Evolutionary conservation across 2,888 invertebrate genomes (phyloP), one percentile per base, ranked within the genome.

Genomic region (Listrodromus nycthemerus): DNA sequence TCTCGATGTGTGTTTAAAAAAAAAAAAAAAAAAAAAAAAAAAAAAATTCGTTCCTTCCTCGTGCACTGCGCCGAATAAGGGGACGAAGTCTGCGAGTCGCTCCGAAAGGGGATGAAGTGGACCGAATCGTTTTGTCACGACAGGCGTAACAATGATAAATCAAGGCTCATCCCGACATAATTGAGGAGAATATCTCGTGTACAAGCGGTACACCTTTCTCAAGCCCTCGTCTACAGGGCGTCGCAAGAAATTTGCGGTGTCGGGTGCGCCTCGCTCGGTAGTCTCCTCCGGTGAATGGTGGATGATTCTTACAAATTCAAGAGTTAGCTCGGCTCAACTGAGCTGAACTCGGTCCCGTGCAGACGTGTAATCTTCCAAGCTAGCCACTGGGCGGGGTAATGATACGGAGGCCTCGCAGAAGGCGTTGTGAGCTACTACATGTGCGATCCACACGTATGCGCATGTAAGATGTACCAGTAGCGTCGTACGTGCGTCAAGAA

Each of bases 311-410:
- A 83, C 86, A 74, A 85, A 86, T 86, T 86, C 86, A 86, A 86
- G 84, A 84, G 83, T 85, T 79, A 83, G 86, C 80, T 86, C 82
- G 82, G 86, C 76, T 85, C 75, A 86, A 83, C 67, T 83, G 75
- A 27, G 81, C 79, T 85, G 84, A 84, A 84, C 80, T 78, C 84
- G 78, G 84, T 48, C 78, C 77, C 70, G 70, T 78, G 90, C 92
- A 93, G 92, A 93, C 93, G 90, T 93, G 92, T 93, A 93, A 93
- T 93, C 93, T 92, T 91, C 89, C 86, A 82, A 91, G 92, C 92
- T 92, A 92, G 93, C 93, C 93, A 93, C 93, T 93, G 92, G 93
- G 93, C 93, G 93, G 92, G 92, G 92, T 93, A 93, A 93, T 93
- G 90, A 93, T 91, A 93, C 91, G 78, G 73, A 74, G 78, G 91